These are phyloP conservation scores for Sepiola atlantica DNA, from an alignment of 2,888 invertebrate species.

Conservation along the genomic window DNA sequence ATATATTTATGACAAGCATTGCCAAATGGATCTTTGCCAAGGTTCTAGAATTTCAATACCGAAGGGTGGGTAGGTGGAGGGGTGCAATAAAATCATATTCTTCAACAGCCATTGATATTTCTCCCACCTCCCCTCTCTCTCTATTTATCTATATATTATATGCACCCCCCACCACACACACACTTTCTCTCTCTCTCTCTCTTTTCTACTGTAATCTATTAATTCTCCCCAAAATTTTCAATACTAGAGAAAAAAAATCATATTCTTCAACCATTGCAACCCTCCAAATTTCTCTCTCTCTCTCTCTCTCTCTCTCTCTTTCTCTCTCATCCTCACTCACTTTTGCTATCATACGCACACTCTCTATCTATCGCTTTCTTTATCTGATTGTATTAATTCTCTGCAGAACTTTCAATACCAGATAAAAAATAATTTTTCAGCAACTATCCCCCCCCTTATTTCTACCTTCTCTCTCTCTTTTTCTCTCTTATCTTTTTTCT, in stretches of 20 bases:
- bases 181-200: background rate
- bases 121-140: background rate
- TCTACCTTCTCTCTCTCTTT: no score
- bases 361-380: background rate
- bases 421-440: no score
- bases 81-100: background rate
- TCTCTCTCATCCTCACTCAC: background rate
- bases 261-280: background rate
- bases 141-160: background rate
- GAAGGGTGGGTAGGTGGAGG: no score
- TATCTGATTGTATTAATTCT: background rate
- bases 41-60: constrained; percentile 6
- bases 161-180: background rate
- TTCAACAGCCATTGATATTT: background rate
- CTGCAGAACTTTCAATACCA: no score
- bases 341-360: background rate
- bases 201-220: background rate
- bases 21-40: constrained; percentile 32
- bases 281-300: background rate
- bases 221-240: background rate
- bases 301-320: background rate
- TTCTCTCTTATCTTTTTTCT: background rate
- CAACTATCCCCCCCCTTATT: background rate
- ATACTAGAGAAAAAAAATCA: background rate
- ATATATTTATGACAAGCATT: background rate